Evolutionary conservation across 2,113 vertebrate genomes (phyloP), one percentile per base, ranked within the genome.

Genomic region (Larimichthys polyactis): DNA sequence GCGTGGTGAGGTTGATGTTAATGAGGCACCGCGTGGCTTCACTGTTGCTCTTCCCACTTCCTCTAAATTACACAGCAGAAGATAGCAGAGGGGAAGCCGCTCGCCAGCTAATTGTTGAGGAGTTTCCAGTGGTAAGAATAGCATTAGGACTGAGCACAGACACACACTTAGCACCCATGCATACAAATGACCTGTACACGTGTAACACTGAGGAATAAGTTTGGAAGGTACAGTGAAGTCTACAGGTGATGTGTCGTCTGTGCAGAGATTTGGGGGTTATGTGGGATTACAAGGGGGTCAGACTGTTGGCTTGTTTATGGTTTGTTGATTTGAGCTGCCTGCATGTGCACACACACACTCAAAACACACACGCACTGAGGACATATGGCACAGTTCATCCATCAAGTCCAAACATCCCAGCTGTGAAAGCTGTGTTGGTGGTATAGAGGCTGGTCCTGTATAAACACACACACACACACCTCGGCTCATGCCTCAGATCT

Each of bases 361-460:
- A 29, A 68, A 27, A 72, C 52, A 62, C 43, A 73, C 64, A 65
- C 59, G 10, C 46, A 55, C 16, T 0, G 19, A 51, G 60, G 66
- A 88, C 89, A 89, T 88, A 87, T 90, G 91, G 85, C 82, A 69
- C 74, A 54, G 78, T 87, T 89, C 87, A 88, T 86, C 84, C 36
- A 24, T 92, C 82, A 83, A 90, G 78, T 87, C 87, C 84, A 81
- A 82, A 85, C 82, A 78, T 75, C 70, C 86, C 90, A 90, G 91
- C 89, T 92, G 88, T 89, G 79, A 86, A 90, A 89, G 85, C 90
- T 51, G 51, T 87, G 82, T 81, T 87, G 89, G 89, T 92, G 87
- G 88, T 83, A 84, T 69, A 76, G 85, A 36, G 67, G 40, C 69
- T 57, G 73, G 55, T 84, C 71, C 74, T 86, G 77, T 86, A 12